Percentiles rank a stretch among this genome's conserved stretches.
Conservation (phyloP, 2,888 invertebrate genomes). For the Gastracanthus pulcherrimus region DNA sequence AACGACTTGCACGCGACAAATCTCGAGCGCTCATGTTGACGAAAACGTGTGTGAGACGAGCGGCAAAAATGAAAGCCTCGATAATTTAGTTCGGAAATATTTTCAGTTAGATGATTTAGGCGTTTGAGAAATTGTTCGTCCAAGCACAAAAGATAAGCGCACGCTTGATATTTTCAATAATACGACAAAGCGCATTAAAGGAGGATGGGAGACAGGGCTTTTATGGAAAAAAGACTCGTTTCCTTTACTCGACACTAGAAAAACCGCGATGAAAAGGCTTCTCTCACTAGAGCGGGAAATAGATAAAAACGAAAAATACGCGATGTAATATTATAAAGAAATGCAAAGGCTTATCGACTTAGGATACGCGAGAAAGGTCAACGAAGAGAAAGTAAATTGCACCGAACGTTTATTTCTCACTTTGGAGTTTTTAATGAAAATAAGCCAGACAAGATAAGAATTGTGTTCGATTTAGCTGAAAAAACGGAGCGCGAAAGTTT, state of each 20-base stretch:
- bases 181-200: neutral
- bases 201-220: neutral
- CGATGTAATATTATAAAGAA: neutral
- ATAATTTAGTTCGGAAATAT: neutral
- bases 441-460: neutral
- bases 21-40: too few species aligned
- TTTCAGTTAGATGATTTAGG: neutral
- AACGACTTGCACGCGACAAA: neutral
- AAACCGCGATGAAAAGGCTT: neutral
- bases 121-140: neutral
- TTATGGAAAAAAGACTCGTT: neutral
- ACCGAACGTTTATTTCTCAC: constrained; percentile 16
- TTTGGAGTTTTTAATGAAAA: too few species aligned
- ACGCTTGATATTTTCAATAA: neutral
- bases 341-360: constrained; percentile 5
- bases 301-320: neutral
- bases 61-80: too few species aligned
- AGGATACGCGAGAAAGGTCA: neutral
- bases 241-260: neutral
- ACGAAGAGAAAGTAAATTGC: neutral
- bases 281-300: constrained; percentile 2
- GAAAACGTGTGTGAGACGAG: too few species aligned
- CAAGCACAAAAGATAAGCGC: too few species aligned
- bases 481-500: neutral
- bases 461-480: neutral